These are phyloP conservation scores for Caenorhabditis inopinata DNA, from an alignment of 1,140 invertebrate genomes.

Conservation along the genomic window DNA sequence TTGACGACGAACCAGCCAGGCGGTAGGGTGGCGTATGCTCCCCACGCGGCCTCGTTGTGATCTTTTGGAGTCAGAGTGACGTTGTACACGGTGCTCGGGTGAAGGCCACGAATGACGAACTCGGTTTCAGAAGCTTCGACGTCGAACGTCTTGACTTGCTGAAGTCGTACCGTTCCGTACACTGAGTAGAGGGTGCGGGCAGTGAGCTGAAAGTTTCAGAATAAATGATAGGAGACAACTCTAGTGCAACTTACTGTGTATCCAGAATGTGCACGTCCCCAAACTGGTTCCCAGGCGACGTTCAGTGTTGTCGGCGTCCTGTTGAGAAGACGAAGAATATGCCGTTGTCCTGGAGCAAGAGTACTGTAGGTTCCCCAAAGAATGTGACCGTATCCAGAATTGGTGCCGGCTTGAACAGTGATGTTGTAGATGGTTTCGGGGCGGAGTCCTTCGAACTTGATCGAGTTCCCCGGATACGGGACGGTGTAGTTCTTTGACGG, in stretches of 20 bases:
- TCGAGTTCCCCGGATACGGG: conserved; percentile 61
- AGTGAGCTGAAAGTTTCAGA: no score
- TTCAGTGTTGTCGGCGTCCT: conserved; percentile 64
- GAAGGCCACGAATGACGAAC: conserved; percentile 57
- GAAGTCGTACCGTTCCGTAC: conserved; percentile 53
- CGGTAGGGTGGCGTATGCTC: conserved; percentile 64
- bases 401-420: conserved; percentile 60
- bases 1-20: conserved; percentile 65
- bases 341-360: conserved; percentile 57
- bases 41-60: conserved; percentile 63
- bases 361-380: conserved; percentile 65
- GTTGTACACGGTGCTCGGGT: conserved; percentile 65
- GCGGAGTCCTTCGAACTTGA: conserved; percentile 58
- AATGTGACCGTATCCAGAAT: conserved; percentile 62
- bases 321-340: conserved; percentile 61
- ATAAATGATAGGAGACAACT: no score
- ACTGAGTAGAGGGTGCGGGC: conserved; percentile 61
- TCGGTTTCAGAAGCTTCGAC: conserved; percentile 59
- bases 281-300: conserved; percentile 66
- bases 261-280: conserved; percentile 61
- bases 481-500: conserved; percentile 63
- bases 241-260: no score
- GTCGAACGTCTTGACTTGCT: conserved; percentile 58
- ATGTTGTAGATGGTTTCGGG: conserved; percentile 66
- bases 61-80: conserved; percentile 63